Evolutionary conservation across 2,113 vertebrate species (phyloP).

Genomic region (Clarias magur): DNA sequence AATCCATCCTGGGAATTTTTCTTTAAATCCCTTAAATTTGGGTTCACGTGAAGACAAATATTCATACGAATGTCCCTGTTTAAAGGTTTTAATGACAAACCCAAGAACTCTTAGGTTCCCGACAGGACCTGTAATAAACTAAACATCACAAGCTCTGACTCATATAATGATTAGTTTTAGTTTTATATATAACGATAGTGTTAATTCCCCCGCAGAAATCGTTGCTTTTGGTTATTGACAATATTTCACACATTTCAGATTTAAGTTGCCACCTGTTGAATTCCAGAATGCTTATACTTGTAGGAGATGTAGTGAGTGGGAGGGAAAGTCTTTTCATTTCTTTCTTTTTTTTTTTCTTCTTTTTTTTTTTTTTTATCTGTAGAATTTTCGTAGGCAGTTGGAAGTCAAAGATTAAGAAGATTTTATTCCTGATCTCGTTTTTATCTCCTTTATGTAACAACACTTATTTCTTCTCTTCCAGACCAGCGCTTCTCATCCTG

Average conservation of each 20-base stretch:
- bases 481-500: not conserved
- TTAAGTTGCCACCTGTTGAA: not conserved
- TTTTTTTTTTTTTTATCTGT: not conserved
- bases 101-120: not conserved
- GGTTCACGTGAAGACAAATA: not conserved
- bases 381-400: constrained; percentile 7
- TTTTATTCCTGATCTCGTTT: not conserved
- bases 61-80: not conserved
- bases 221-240: not conserved
- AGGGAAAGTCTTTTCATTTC: not conserved
- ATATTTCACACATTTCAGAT: not conserved
- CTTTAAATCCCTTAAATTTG: not conserved
- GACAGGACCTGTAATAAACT: not conserved
- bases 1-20: not conserved
- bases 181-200: not conserved
- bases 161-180: not conserved
- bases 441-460: not conserved
- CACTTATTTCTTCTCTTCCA: not conserved
- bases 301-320: not conserved
- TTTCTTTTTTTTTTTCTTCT: no score
- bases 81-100: not conserved
- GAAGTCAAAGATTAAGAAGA: not conserved
- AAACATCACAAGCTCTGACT: not conserved
- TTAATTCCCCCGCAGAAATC: not conserved
- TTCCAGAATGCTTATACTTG: not conserved